phyloP scores from a whole-genome alignment of 1,140 invertebrate genomes.

The Wasmannia auropunctata region DNA sequence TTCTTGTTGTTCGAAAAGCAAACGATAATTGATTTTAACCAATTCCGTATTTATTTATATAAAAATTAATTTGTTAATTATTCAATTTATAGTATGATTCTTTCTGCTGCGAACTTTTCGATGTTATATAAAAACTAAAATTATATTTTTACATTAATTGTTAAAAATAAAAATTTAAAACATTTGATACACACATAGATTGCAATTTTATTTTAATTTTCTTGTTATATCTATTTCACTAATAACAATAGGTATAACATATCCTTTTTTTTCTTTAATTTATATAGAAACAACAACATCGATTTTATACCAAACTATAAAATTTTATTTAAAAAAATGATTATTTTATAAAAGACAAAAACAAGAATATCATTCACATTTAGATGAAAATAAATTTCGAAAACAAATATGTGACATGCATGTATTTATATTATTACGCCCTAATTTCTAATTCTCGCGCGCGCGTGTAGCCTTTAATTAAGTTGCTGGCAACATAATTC shows the following conservation, averaged over 20 bases:
- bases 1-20: background rate
- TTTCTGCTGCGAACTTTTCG: background rate
- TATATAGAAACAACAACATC: background rate
- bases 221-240: background rate
- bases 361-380: background rate
- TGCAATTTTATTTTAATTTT: background rate
- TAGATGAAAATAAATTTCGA: background rate
- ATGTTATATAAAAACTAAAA: background rate
- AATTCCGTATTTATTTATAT: background rate
- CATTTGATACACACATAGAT: background rate
- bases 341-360: background rate
- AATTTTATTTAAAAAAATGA: background rate
- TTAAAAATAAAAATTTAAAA: background rate
- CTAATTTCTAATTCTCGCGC: conserved; percentile 21
- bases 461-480: conserved; percentile 4
- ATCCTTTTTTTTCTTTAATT: background rate
- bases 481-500: background rate
- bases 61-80: background rate
- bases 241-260: background rate
- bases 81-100: background rate
- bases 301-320: background rate
- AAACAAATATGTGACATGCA: background rate
- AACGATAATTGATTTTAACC: background rate
- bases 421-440: background rate
- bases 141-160: background rate